Conservation (phyloP, 2,888 invertebrate genomes). For the Pediacus dermestoides region DNA sequence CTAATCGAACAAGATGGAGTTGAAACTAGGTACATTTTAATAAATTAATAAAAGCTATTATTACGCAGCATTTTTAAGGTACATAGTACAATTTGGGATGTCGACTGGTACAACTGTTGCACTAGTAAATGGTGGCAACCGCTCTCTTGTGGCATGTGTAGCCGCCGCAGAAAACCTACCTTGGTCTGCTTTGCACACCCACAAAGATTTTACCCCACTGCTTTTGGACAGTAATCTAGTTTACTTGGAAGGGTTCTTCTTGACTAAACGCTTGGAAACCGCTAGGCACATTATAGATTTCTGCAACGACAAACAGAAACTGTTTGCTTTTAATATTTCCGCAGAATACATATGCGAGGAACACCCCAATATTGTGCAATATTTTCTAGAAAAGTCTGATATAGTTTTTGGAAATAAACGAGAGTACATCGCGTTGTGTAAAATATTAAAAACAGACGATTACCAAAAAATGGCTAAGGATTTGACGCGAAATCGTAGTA, state of each 20-base stretch:
- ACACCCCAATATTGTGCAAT: constrained; percentile 45
- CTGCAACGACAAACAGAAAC: constrained; percentile 42
- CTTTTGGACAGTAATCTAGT: constrained; percentile 41
- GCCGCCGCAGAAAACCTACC: constrained; percentile 54
- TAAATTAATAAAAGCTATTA: constrained; percentile 1
- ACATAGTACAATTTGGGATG: constrained; percentile 37
- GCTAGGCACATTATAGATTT: constrained; percentile 50
- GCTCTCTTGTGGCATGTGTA: constrained; percentile 54
- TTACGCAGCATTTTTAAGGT: constrained; percentile 28
- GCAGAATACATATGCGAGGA: constrained; percentile 54
- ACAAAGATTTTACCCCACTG: constrained; percentile 25
- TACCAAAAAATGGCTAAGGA: constrained; percentile 19
- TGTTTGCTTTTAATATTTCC: constrained; percentile 55
- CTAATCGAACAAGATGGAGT: constrained; percentile 48
- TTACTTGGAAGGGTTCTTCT: constrained; percentile 59
- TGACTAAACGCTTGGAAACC: constrained; percentile 51
- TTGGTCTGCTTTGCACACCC: constrained; percentile 36
- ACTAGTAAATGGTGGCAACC: constrained; percentile 48
- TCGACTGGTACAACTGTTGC: constrained; percentile 55
- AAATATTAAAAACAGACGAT: constrained; percentile 35
- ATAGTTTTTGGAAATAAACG: constrained; percentile 56
- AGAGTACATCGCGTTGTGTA: constrained; percentile 53
- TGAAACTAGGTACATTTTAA: constrained; percentile 40
- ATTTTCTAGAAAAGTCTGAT: constrained; percentile 50
- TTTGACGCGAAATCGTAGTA: constrained; percentile 15